Percentiles rank a stretch among this genome's conserved stretches.
Conservation (phyloP, 2,888 invertebrate species). For the Tryphoninae sp. region DNA sequence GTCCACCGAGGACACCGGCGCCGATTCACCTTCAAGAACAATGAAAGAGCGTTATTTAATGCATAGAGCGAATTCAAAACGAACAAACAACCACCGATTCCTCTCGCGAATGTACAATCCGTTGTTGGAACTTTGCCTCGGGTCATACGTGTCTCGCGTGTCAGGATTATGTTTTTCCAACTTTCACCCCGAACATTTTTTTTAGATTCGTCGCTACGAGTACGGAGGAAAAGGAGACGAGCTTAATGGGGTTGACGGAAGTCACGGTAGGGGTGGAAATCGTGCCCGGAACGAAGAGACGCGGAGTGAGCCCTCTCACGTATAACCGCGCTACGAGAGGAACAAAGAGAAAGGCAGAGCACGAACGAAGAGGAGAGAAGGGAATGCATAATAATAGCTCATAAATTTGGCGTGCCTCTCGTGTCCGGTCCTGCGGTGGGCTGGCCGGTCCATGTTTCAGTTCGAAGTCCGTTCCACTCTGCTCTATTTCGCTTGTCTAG, state of each 20-base stretch:
- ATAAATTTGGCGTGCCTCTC: conserved; percentile 70
- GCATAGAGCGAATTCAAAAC: neutral
- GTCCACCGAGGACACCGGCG: conserved; percentile 77
- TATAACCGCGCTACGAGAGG: conserved; percentile 18
- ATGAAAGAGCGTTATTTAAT: neutral
- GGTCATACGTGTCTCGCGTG: neutral
- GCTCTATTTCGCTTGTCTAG: conserved; percentile 28
- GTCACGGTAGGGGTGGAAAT: conserved; percentile 59
- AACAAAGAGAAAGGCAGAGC: conserved; percentile 41
- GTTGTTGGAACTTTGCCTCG: neutral
- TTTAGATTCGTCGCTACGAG: neutral
- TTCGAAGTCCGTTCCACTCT: conserved; percentile 55
- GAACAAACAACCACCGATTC: neutral
- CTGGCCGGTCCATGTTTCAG: conserved; percentile 68
- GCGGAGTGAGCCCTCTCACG: conserved; percentile 9
- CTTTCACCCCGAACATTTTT: conserved; percentile 8
- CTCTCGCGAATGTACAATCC: neutral
- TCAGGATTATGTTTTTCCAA: conserved; percentile 22
- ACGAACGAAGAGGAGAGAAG: conserved; percentile 66
- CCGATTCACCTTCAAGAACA: conserved; percentile 73
- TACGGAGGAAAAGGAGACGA: conserved; percentile 28
- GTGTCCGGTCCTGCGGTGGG: conserved; percentile 68
- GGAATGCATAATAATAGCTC: conserved; percentile 76
- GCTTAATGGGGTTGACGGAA: conserved; percentile 67
- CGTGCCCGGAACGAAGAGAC: conserved; percentile 47